Base-by-base conservation (phyloP, 2,113 vertebrate genomes). In the Capreolus pygargus region DNA sequence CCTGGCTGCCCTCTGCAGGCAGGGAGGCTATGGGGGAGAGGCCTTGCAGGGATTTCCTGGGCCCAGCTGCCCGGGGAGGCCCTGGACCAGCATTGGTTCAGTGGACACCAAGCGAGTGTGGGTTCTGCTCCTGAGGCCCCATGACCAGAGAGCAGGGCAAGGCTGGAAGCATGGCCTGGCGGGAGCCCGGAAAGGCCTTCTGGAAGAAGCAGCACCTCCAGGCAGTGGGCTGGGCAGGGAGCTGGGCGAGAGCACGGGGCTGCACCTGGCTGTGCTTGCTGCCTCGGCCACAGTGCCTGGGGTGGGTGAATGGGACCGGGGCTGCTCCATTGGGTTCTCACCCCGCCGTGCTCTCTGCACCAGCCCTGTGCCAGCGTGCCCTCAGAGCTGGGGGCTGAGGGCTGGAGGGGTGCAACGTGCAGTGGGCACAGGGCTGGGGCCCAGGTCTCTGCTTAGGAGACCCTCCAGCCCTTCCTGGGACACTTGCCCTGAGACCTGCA, bases 271-370 rank as follows among this genome's bases (percentile, higher is more conserved):
- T 91, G 30, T 1, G 47, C 55, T 61, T 57, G 88, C 85, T 60
- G 67, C 57, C 50, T 54, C 52, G 96, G 93, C 79, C 70, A 92
- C 85, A 81, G 81, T 16, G 21, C 89, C 36, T 13, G 0, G 96
- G 98, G 98, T 95, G 86, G 98, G 98, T 87, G 96, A 95, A 74
- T 28, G 95, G 96, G 54, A 33, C 60, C 7, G 6, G 57, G 3
- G 28, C 10, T 19, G 39, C 21, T 23, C 15, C 12, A 3, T 5
- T n/a, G 50, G 50, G 64, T 3, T 30, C 28, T 30, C 70, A 5
- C 14, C n/a, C 6, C 0, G 1, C 17, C 21, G 3, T 6, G 15
- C 58, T 57, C 54, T 17, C 54, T 78, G 39, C 8, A 25, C 23
- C 58, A 50, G 78, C 84, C 36, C 70, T 9, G 50, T 15, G n/a